Evolutionary conservation across 2,888 invertebrate species (phyloP), one percentile per base, ranked within the genome.

Genomic region (Chouioia cunea): DNA sequence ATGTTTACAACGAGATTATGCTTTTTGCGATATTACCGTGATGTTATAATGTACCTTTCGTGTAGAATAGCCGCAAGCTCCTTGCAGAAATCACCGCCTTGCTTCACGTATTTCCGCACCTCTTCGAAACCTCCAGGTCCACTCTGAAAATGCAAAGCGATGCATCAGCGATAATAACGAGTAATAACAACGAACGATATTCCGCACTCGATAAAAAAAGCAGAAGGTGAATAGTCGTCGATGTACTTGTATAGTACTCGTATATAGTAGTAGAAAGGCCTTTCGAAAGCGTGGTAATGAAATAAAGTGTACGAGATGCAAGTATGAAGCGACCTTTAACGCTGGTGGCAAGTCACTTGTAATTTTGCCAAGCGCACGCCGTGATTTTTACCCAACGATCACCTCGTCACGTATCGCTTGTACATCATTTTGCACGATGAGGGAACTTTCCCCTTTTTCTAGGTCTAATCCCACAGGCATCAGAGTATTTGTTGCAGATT

Each of bases 51-150:
- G 85, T 87, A 96, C 97, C 97, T 93, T 88, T 97, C 97, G 86
- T 96, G 96, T 77, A 97, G 87, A 80, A 97, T 94, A 54, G 91
- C 88, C 6, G 95, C 91, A 63, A 97, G 88, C 82, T 97, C 97
- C 83, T 97, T 97, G 87, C 96, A 96, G 85, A 97, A 96, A 84
- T 97, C 97, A 57, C 95, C 94, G 50, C 97, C 97, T 86, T 96
- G 96, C 85, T 97, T 97, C 78, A 97, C 93, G 84, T 95, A 96
- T 76, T 94, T 91, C 70, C 96, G 90, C 59, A 97, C 89, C 85
- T 97, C 97, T 81, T 97, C 97, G 86, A 97, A 97, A 27, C 97
- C 96, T 86, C 94, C 94, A 87, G 95, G 94, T 73, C 93, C 84
- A 68, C 89, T 96, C 97, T 97, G 89, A 53, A 91, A 90, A 76